Evolutionary conservation across 2,113 vertebrate species (phyloP).

Genomic region (Heptranchias perlo): DNA sequence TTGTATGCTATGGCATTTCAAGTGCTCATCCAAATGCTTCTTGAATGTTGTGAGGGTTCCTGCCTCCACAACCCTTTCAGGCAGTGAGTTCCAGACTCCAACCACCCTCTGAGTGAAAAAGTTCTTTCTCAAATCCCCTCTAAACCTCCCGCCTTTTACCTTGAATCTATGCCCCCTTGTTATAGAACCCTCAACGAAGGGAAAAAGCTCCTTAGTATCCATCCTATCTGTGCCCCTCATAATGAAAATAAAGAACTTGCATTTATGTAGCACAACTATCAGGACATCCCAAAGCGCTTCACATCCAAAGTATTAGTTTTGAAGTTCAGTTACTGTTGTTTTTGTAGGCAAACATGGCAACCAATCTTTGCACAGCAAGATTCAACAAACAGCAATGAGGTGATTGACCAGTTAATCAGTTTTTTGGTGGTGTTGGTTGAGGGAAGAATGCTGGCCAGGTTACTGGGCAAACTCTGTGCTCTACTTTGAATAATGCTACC

Average conservation of each 20-base stretch:
- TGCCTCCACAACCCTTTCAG: too few relatives aligned
- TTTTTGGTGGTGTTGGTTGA: not conserved
- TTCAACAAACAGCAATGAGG: not conserved
- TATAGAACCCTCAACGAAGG: too few relatives aligned
- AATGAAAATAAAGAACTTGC: not conserved
- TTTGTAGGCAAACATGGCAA: not conserved
- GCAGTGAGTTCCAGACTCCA: too few relatives aligned
- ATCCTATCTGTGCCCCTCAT: too few relatives aligned
- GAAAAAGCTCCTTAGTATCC: too few relatives aligned
- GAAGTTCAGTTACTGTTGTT: not conserved
- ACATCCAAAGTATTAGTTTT: not conserved
- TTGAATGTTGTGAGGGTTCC: too few relatives aligned
- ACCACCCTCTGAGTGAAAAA: too few relatives aligned
- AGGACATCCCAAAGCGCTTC: not conserved
- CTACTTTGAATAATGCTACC: not conserved
- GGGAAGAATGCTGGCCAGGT: not conserved
- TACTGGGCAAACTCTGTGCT: not conserved
- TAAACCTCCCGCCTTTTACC: too few relatives aligned
- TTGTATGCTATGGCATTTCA: too few relatives aligned
- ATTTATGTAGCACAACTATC: not conserved
- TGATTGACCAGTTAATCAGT: not conserved
- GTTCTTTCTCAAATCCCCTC: too few relatives aligned
- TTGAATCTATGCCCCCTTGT: too few relatives aligned
- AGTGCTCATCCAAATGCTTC: too few relatives aligned
- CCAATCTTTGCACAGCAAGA: not conserved